These are phyloP conservation scores for Thereva unica DNA, from an alignment of 2,888 invertebrate species.

Conservation along the genomic window DNA sequence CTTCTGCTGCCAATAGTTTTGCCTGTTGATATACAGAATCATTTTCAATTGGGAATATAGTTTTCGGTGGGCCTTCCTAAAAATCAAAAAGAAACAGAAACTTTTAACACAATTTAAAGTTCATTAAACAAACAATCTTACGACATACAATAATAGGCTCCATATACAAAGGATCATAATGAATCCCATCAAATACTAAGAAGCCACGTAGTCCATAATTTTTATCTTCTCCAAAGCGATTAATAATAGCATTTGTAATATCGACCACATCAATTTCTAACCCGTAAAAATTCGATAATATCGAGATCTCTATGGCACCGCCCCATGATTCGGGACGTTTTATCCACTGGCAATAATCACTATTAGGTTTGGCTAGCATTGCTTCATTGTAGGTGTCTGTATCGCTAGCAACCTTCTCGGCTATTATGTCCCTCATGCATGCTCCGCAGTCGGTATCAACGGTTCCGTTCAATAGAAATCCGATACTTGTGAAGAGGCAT, in stretches of 20 bases:
- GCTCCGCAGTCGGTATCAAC: slow-evolving; percentile 74
- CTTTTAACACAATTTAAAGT: not conserved
- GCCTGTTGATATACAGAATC: slow-evolving; percentile 76
- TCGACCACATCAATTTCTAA: slow-evolving; percentile 94
- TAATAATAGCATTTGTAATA: slow-evolving; percentile 85
- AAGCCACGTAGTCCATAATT: slow-evolving; percentile 82
- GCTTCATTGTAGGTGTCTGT: slow-evolving; percentile 80
- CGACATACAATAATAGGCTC: slow-evolving; percentile 76
- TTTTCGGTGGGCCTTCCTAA: slow-evolving; percentile 73
- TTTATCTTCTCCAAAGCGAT: slow-evolving; percentile 91
- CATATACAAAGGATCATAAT: slow-evolving; percentile 91
- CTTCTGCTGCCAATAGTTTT: slow-evolving; percentile 82
- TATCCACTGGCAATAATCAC: slow-evolving; percentile 90
- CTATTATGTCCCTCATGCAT: slow-evolving; percentile 82
- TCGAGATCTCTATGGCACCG: slow-evolving; percentile 91
- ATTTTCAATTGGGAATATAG: slow-evolving; percentile 80
- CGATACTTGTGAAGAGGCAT: slow-evolving; percentile 91
- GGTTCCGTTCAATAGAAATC: slow-evolving; percentile 70
- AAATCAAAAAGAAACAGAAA: slow-evolving; percentile 25
- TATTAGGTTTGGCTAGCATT: slow-evolving; percentile 80
- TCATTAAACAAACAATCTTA: not conserved
- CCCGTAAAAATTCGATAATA: slow-evolving; percentile 83
- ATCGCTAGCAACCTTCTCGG: slow-evolving; percentile 78
- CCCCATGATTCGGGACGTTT: slow-evolving; percentile 89
- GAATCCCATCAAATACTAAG: slow-evolving; percentile 92